phyloP scores from a whole-genome alignment of 2,888 invertebrate species.

The Agrochola circellaris region DNA sequence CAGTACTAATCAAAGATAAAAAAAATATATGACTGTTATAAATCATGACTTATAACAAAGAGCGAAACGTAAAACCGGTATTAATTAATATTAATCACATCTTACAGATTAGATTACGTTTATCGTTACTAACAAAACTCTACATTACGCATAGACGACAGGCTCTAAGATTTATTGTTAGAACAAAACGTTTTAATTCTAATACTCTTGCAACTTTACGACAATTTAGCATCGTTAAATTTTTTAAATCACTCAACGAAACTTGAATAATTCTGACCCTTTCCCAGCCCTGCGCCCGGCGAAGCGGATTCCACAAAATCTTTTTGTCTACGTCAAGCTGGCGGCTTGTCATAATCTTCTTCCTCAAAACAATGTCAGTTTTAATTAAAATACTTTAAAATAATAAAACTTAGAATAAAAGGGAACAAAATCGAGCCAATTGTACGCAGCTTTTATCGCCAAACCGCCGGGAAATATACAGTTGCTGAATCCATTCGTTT shows the following conservation, averaged over 20 bases:
- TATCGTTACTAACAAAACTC: conserved; percentile 26
- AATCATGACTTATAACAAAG: conserved; percentile 23
- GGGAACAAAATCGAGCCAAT: conserved; percentile 73
- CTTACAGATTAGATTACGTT: conserved; percentile 50
- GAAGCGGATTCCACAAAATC: conserved; percentile 78
- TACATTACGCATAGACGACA: conserved; percentile 21
- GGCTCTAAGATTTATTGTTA: conserved; percentile 64
- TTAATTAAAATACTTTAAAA: conserved; percentile 84
- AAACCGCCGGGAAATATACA: conserved; percentile 68
- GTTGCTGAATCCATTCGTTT: conserved; percentile 73
- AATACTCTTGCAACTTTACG: conserved; percentile 71
- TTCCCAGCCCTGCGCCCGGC: conserved; percentile 72
- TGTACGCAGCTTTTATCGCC: conserved; percentile 73
- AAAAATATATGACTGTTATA: background rate
- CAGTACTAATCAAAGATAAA: background rate
- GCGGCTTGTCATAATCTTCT: conserved; percentile 82
- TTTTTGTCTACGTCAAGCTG: conserved; percentile 81
- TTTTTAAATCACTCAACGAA: conserved; percentile 71
- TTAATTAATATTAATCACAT: conserved; percentile 37
- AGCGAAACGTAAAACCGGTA: conserved; percentile 23
- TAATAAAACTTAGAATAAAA: conserved; percentile 77
- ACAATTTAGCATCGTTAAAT: conserved; percentile 76
- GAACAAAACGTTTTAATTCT: conserved; percentile 70
- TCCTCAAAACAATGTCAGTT: conserved; percentile 82
- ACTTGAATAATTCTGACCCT: conserved; percentile 77